Evolutionary conservation across 2,888 invertebrate genomes (phyloP).

Genomic region (Muscina levida): DNA sequence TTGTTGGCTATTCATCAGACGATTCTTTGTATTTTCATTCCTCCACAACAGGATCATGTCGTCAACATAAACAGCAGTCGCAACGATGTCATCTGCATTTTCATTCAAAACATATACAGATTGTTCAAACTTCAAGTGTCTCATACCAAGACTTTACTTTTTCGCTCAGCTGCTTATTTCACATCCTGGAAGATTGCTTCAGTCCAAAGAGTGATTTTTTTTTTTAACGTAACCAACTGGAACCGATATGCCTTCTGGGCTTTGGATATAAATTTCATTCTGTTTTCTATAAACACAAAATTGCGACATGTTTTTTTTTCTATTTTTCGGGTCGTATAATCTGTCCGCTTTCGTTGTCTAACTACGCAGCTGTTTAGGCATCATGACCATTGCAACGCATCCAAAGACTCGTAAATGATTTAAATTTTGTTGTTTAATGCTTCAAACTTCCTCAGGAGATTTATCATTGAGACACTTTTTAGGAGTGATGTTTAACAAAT

Average conservation of each 20-base stretch:
- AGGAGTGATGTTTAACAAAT: conserved; percentile 38
- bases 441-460: conserved; percentile 31
- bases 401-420: conserved; percentile 49
- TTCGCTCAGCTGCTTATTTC: conserved; percentile 34
- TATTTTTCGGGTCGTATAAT: conserved; percentile 33
- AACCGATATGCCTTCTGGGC: conserved; percentile 44
- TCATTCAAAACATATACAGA: conserved; percentile 42
- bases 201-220: conserved; percentile 49
- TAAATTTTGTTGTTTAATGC: conserved; percentile 18
- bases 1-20: conserved; percentile 51
- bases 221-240: conserved; percentile 34
- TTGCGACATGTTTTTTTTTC: conserved; percentile 46
- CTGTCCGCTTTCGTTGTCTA: conserved; percentile 60
- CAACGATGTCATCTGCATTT: conserved; percentile 51
- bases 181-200: conserved; percentile 48
- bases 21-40: too few relatives aligned
- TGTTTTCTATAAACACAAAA: conserved; percentile 32
- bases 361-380: conserved; percentile 42
- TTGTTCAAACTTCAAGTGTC: conserved; percentile 38
- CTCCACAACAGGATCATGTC: conserved; percentile 58
- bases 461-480: conserved; percentile 23
- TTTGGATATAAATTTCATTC: conserved; percentile 40
- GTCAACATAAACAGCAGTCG: conserved; percentile 46
- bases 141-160: conserved; percentile 39
- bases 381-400: conserved; percentile 33